Conservation (phyloP, 92 coral and sea anemone species). For the Blastomussa wellsi region DNA sequence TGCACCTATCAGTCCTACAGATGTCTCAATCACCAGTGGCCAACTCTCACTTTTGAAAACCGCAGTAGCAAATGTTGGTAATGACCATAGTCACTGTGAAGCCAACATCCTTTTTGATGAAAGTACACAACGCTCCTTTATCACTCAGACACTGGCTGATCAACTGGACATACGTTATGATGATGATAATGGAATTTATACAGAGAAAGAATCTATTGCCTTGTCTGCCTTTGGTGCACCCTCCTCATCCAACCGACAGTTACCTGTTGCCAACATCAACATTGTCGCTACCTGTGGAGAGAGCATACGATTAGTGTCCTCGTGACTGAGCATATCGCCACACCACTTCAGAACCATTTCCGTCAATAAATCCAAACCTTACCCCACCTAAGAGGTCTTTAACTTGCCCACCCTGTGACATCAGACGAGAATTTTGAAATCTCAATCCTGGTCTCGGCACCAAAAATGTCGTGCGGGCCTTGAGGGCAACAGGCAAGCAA, state of each 20-base stretch:
- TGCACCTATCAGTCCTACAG: background rate
- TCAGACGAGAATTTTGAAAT: constrained; percentile 44
- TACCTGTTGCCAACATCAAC: background rate
- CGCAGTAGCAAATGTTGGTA: constrained; percentile 32
- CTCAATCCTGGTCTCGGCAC: too few species aligned
- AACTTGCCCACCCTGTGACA: constrained; percentile 50
- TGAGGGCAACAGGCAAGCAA: too few species aligned
- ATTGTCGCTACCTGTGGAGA: constrained; percentile 22
- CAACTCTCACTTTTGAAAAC: background rate
- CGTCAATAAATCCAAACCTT: constrained; percentile 26
- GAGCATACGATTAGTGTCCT: constrained; percentile 34
- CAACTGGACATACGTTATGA: background rate
- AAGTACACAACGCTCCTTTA: constrained; percentile 31
- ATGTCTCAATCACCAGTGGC: background rate
- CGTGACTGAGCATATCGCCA: constrained; percentile 35
- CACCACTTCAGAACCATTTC: constrained; percentile 32
- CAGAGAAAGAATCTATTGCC: background rate
- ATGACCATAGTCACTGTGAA: background rate
- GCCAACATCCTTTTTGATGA: constrained; percentile 51
- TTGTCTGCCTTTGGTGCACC: background rate
- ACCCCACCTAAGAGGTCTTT: constrained; percentile 30
- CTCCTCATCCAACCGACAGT: background rate
- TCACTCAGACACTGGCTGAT: background rate
- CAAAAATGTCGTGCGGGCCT: too few species aligned
- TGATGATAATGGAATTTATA: too few species aligned